Percentiles rank a stretch among this genome's conserved stretches.
Conservation (phyloP, 1,140 invertebrate genomes). For the Penaeus indicus region DNA sequence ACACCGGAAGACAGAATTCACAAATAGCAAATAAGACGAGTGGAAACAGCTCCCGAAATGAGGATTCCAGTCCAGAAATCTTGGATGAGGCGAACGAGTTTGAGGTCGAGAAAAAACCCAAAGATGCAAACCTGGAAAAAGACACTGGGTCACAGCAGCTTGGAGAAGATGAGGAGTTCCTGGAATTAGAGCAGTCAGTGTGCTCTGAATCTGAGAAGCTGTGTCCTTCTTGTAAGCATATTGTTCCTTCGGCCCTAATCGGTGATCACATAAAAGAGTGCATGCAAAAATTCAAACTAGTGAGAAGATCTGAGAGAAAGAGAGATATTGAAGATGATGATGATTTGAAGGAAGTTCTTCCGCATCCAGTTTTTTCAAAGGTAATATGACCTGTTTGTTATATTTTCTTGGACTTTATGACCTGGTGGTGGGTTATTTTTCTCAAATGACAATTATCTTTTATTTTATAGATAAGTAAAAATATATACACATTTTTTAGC, state of each 20-base stretch:
- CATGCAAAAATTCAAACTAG: conserved; percentile 39
- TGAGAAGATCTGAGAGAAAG: background rate
- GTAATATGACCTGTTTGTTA: too few relatives aligned
- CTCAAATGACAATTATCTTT: too few relatives aligned
- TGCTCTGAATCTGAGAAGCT: conserved; percentile 51
- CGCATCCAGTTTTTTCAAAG: conserved; percentile 21
- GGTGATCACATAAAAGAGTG: conserved; percentile 40
- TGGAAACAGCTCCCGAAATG: too few relatives aligned
- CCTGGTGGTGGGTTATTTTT: too few relatives aligned
- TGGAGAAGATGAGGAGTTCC: conserved; percentile 20
- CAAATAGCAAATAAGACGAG: too few relatives aligned
- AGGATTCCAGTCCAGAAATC: too few relatives aligned
- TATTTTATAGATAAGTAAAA: too few relatives aligned
- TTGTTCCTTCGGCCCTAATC: conserved; percentile 26
- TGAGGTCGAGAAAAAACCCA: too few relatives aligned
- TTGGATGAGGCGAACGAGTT: too few relatives aligned
- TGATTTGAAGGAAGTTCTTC: background rate
- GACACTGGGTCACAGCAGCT: background rate
- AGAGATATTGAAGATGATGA: background rate
- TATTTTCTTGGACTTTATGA: too few relatives aligned
- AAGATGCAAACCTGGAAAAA: background rate
- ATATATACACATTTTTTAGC: too few relatives aligned
- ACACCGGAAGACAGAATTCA: too few relatives aligned
- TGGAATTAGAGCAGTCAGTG: conserved; percentile 47
- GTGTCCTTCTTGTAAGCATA: conserved; percentile 49